phyloP scores from a whole-genome alignment of 1,140 invertebrate genomes.

The Drosophila santomea region DNA sequence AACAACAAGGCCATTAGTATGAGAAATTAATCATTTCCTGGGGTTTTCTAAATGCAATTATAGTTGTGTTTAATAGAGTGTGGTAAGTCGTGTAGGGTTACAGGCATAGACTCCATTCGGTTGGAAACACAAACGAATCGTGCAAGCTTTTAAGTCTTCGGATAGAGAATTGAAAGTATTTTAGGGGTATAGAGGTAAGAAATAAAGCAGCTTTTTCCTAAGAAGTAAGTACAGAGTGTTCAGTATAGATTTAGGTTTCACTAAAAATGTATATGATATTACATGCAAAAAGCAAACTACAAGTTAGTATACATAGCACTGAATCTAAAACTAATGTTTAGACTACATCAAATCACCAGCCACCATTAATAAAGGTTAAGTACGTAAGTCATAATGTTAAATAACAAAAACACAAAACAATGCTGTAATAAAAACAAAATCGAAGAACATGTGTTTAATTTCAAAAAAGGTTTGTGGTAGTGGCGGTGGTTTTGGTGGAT shows the following conservation, averaged over 20 bases:
- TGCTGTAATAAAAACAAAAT: slow-evolving; percentile 39
- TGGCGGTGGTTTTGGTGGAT: slow-evolving; percentile 42
- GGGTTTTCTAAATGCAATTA: slow-evolving; percentile 8
- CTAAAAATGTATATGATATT: slow-evolving; percentile 22
- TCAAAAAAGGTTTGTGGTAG: slow-evolving; percentile 37
- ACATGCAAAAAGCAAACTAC: slow-evolving; percentile 33
- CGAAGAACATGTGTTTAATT: background rate
- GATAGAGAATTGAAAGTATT: no score
- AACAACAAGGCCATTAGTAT: slow-evolving; percentile 45
- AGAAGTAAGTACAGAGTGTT: background rate
- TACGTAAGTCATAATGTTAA: background rate
- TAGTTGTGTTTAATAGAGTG: slow-evolving; percentile 21
- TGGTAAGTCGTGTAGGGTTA: slow-evolving; percentile 4
- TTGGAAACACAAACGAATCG: background rate
- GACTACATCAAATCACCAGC: slow-evolving; percentile 20
- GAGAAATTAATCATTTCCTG: background rate
- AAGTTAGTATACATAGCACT: slow-evolving; percentile 14
- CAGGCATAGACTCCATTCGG: background rate
- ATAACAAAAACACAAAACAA: slow-evolving; percentile 4
- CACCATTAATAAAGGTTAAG: slow-evolving; percentile 19
- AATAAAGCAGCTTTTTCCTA: no score
- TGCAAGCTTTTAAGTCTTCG: no score
- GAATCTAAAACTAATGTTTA: slow-evolving; percentile 11
- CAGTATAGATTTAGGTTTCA: background rate
- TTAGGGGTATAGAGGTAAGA: no score